A percentile compares a stretch with the other conserved stretches of the same genome.
Conservation (phyloP, 2,797 vertebrate genomes). For the Macrochelys suwanniensis region DNA sequence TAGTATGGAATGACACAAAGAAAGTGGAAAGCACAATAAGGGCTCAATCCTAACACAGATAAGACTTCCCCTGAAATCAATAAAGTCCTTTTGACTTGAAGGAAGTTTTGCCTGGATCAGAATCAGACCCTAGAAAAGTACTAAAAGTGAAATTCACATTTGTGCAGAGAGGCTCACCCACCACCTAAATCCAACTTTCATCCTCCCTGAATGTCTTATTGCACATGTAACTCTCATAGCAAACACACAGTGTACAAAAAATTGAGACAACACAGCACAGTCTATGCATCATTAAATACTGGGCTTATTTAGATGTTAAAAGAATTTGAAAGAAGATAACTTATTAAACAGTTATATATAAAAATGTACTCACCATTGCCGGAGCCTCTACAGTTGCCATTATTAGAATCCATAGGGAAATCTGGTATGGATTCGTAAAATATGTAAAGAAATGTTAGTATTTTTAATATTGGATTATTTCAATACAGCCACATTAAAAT, state of each 20-base stretch:
- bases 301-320: not conserved
- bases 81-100: not conserved
- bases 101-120: not conserved
- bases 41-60: not conserved
- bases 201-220: not conserved
- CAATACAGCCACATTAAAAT: not conserved
- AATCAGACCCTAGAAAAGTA: rapidly evolving
- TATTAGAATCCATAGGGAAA: slow-evolving; percentile 93
- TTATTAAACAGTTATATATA: slow-evolving; percentile 1
- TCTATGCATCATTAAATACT: not conserved
- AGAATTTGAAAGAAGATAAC: not conserved
- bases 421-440: slow-evolving; percentile 87
- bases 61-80: not conserved
- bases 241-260: not conserved
- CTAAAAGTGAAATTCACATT: not conserved
- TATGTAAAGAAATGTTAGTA: slow-evolving; percentile 59
- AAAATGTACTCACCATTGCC: slow-evolving; percentile 79
- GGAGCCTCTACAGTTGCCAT: slow-evolving; percentile 89
- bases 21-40: not conserved
- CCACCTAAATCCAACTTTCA: not conserved
- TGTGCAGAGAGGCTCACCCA: not conserved
- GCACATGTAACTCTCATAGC: not conserved
- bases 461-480: slow-evolving; percentile 51
- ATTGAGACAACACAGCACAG: not conserved
- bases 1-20: not conserved